Conservation (phyloP, 2,797 vertebrate species). For the Gadopsis bispinosus region DNA sequence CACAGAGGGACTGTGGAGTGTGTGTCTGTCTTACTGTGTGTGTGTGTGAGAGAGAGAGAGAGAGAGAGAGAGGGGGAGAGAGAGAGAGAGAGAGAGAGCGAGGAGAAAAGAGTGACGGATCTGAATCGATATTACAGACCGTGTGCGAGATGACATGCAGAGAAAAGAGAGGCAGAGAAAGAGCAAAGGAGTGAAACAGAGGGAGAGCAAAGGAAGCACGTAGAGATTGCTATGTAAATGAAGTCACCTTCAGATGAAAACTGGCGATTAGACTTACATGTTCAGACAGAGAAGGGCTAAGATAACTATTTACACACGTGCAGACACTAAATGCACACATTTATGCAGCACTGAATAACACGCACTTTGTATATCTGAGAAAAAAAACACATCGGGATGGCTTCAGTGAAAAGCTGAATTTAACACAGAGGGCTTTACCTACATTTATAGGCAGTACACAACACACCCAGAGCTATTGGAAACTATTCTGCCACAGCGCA, state of each 20-base stretch:
- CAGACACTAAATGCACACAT: slow-evolving; percentile 20
- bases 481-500: slow-evolving; percentile 25
- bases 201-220: slow-evolving; percentile 31
- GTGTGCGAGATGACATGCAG: slow-evolving; percentile 46
- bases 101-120: slow-evolving; percentile 56
- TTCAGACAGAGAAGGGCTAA: slow-evolving; percentile 74
- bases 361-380: slow-evolving; percentile 51
- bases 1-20: slow-evolving; percentile 19
- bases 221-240: slow-evolving; percentile 74
- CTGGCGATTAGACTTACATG: slow-evolving; percentile 68
- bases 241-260: slow-evolving; percentile 74
- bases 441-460: slow-evolving; percentile 50
- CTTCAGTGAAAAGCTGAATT: slow-evolving; percentile 46
- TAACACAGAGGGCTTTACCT: slow-evolving; percentile 53
- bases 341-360: slow-evolving; percentile 24
- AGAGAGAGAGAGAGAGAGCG: slow-evolving; percentile 13
- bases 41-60: neutral
- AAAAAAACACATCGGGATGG: slow-evolving; percentile 66
- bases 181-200: slow-evolving; percentile 37
- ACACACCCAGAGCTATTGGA: slow-evolving; percentile 19
- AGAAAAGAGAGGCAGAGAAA: slow-evolving; percentile 31
- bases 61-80: too few species aligned
- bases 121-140: slow-evolving; percentile 50
- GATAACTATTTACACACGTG: slow-evolving; percentile 49
- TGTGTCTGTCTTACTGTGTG: slow-evolving; percentile 3